phyloP scores from a whole-genome alignment of 2,797 vertebrate genomes.

The Sardinella longiceps region DNA sequence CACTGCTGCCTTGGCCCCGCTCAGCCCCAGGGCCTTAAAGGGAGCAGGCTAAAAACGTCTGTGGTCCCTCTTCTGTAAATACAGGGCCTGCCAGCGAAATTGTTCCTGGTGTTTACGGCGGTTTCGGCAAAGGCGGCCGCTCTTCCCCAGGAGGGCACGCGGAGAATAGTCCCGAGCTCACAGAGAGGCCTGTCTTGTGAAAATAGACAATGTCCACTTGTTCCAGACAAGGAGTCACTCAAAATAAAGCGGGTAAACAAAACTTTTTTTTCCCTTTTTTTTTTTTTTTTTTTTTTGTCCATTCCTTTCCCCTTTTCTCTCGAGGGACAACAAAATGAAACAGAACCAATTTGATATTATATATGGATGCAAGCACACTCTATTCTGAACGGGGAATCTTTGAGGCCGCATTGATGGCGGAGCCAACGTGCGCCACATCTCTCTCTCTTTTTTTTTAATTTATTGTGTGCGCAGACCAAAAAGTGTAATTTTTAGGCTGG shows the following conservation, averaged over 20 bases:
- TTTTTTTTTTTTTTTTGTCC: neutral
- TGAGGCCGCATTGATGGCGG: neutral
- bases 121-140: conserved; percentile 69
- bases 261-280: conserved; percentile 26
- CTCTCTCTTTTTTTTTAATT: neutral
- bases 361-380: neutral
- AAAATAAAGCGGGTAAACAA: conserved; percentile 64
- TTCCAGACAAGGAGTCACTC: conserved; percentile 60
- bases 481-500: neutral
- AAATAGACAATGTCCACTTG: conserved; percentile 72
- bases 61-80: conserved; percentile 78
- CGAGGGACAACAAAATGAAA: conserved; percentile 17
- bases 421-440: neutral
- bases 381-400: neutral
- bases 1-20: conserved; percentile 59
- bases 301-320: neutral
- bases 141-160: conserved; percentile 65
- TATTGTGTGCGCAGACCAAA: neutral
- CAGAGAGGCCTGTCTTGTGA: conserved; percentile 65
- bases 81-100: conserved; percentile 75
- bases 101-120: conserved; percentile 79
- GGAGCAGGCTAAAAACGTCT: conserved; percentile 76
- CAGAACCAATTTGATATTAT: conserved; percentile 15
- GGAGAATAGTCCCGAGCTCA: conserved; percentile 58
- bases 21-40: conserved; percentile 65